A percentile compares a stretch with the other conserved stretches of the same genome.
phyloP scores from a whole-genome alignment of 2,888 invertebrate genomes.

The Altica lythri region DNA sequence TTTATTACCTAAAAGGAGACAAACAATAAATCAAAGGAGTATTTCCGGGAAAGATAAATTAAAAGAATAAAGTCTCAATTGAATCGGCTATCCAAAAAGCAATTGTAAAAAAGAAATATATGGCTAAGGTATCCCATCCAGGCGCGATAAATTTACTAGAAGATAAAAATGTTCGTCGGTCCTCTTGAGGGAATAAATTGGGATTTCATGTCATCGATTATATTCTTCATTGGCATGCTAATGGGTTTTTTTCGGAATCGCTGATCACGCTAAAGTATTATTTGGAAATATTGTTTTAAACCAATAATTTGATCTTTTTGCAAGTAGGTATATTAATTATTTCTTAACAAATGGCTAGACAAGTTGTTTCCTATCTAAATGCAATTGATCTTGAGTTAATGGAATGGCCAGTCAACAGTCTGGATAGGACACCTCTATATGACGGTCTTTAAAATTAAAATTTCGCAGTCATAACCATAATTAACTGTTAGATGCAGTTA shows the following conservation, averaged over 20 bases:
- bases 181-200: conserved; percentile 49
- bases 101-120: conserved; percentile 52
- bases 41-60: conserved; percentile 30
- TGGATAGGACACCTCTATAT: too few relatives aligned
- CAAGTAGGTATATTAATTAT: too few relatives aligned
- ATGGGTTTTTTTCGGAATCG: conserved; percentile 40
- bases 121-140: conserved; percentile 49
- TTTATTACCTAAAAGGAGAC: conserved; percentile 19
- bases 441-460: too few relatives aligned
- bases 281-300: too few relatives aligned
- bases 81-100: conserved; percentile 42
- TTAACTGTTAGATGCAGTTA: too few relatives aligned
- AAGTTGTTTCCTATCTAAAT: too few relatives aligned
- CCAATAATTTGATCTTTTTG: too few relatives aligned
- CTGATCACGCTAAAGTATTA: too few relatives aligned
- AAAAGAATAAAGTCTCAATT: conserved; percentile 33
- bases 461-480: too few relatives aligned
- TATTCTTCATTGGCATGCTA: conserved; percentile 47
- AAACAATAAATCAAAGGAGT: conserved; percentile 23
- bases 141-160: conserved; percentile 50
- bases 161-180: conserved; percentile 51
- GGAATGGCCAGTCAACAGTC: too few relatives aligned
- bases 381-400: too few relatives aligned
- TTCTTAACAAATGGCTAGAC: too few relatives aligned
- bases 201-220: conserved; percentile 50